Evolutionary conservation across 2,888 invertebrate species (phyloP).

Genomic region (Cheilosia urbana): DNA sequence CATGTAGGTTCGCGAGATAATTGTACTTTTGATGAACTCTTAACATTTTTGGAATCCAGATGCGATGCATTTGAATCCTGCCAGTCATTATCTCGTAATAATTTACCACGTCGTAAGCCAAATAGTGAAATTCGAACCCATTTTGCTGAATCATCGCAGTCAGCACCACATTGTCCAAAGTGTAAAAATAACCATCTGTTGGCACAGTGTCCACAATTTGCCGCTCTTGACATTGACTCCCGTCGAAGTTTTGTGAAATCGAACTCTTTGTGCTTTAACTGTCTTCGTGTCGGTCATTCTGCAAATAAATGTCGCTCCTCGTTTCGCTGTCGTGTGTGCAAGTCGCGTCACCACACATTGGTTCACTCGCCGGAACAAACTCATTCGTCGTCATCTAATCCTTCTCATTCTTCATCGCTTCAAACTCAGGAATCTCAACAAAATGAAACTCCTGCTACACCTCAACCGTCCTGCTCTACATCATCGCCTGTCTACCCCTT

Average conservation of each 20-base stretch:
- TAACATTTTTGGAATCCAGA: not conserved
- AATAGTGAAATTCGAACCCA: not conserved
- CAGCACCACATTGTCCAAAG: not conserved
- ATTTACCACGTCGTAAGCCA: not conserved
- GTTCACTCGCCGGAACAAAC: not conserved
- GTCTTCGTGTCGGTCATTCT: too few species aligned
- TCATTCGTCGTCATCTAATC: not conserved
- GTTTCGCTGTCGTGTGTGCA: not conserved
- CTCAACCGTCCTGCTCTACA: not conserved
- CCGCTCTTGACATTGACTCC: not conserved
- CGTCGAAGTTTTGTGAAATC: not conserved
- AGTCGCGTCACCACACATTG: not conserved
- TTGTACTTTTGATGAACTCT: not conserved
- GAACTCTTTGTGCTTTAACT: too few species aligned
- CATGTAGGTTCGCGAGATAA: not conserved
- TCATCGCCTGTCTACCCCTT: not conserved
- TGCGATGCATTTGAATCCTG: too few species aligned
- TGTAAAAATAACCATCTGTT: not conserved
- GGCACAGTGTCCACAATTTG: not conserved
- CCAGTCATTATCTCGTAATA: too few species aligned
- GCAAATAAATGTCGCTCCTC: too few species aligned
- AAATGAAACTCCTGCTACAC: not conserved
- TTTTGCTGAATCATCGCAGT: not conserved
- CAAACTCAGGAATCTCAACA: not conserved
- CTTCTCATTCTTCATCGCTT: not conserved